Evolutionary conservation across 2,888 invertebrate species (phyloP), one percentile per base, ranked within the genome.

Genomic region (Caenorhabditis sp.): DNA sequence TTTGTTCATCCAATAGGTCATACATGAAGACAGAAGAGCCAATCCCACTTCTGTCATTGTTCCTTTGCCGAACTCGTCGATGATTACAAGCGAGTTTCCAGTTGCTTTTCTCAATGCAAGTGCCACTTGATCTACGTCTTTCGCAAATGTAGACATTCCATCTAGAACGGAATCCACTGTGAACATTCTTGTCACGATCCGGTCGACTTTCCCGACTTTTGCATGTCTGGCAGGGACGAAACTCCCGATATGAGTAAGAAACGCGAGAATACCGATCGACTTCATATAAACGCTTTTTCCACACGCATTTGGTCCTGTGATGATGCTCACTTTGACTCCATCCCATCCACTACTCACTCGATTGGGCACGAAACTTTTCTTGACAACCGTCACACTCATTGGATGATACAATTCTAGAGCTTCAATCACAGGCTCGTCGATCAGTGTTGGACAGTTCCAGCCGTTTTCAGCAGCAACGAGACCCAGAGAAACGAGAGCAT

Each of bases 221-320:
- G 86, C 82, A 26, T 73, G 66, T 22, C 74, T 63, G 0, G 96
- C 97, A 0, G 97, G 97, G 8, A 97, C 95, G 93, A 95, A 97
- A 90, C 95, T 95, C 28, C 97, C 97, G 80, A 97, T 94, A 92
- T 97, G 96, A 0, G 96, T 95, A 93, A 97, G 93, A 93, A 95
- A 96, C 2, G 95, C 95, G 87, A 96, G 95, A 70, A 96, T 92
- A 19, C 95, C 95, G 5, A 95, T 93, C 93, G 93, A 85, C 93
- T 96, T 97, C 91, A 97, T 94, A 92, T 96, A 97, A 35, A 97
- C 95, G 82, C 96, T 97, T 93, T 97, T 98, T 2, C 97, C 97
- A 90, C 96, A 95, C 0, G 96, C 95, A 93, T 97, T 97, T 0
- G 97, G 96, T 0, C 97, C 97, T 0, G 96, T 96, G 7, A 97